Percentiles rank a stretch among this genome's conserved stretches.
Conservation (phyloP, 2,797 vertebrate genomes). For the Amblyraja radiata region DNA sequence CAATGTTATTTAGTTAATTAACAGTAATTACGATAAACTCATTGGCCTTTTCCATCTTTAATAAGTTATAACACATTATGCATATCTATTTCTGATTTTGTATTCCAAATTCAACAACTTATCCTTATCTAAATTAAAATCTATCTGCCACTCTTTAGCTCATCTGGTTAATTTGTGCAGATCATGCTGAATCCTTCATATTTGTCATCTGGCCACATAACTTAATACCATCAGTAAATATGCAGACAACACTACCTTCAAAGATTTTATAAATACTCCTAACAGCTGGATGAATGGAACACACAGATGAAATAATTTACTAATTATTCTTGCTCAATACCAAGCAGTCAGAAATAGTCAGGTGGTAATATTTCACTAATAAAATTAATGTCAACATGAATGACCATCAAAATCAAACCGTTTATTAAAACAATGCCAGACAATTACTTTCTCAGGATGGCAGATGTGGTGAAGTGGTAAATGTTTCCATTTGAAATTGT, state of each 20-base stretch:
- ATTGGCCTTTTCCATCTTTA: not conserved
- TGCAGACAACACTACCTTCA: not conserved
- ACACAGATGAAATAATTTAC: not conserved
- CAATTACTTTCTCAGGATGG: not conserved
- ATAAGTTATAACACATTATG: not conserved
- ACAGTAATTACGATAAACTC: not conserved
- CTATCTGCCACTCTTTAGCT: not conserved
- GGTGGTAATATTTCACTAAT: not conserved
- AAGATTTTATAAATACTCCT: not conserved
- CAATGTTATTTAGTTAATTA: not conserved
- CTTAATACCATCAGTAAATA: not conserved
- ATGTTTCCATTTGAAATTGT: not conserved
- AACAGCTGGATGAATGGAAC: conserved; percentile 27
- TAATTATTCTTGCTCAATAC: not conserved
- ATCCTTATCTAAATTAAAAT: conserved; percentile 10
- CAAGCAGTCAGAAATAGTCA: conserved; percentile 1
- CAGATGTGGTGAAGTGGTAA: not conserved
- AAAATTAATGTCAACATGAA: not conserved
- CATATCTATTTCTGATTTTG: not conserved
- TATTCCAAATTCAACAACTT: not conserved
- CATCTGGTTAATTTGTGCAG: not conserved
- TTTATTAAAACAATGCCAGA: not conserved
- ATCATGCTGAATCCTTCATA: not conserved
- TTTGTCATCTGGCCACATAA: conserved; percentile 21
- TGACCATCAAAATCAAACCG: not conserved